A percentile compares a stretch with the other conserved stretches of the same genome.
phyloP scores from a whole-genome alignment of 2,888 invertebrate species.

The Ophraella communa region DNA sequence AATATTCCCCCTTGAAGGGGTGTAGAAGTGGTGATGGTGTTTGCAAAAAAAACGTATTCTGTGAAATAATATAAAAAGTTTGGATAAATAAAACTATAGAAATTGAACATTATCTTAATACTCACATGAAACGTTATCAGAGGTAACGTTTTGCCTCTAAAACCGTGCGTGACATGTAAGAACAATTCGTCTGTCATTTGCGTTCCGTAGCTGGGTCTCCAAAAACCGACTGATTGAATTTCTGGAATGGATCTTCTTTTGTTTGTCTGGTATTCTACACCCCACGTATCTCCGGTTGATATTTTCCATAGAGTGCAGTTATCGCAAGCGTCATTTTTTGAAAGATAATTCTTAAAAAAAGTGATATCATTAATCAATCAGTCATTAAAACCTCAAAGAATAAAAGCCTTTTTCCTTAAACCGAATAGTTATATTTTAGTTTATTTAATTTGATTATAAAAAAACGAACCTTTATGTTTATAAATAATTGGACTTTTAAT shows the following conservation, averaged over 20 bases:
- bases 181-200: constrained; percentile 74
- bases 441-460: too few species aligned
- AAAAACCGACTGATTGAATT: constrained; percentile 68
- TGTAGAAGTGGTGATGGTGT: too few species aligned
- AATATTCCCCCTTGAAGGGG: too few species aligned
- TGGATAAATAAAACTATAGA: too few species aligned
- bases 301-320: constrained; percentile 67
- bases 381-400: too few species aligned
- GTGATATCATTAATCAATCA: not conserved
- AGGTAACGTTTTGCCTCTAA: constrained; percentile 75
- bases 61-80: too few species aligned
- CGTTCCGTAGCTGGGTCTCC: constrained; percentile 76
- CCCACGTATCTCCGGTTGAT: constrained; percentile 67
- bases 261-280: constrained; percentile 53
- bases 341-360: constrained; percentile 53
- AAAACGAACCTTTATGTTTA: too few species aligned
- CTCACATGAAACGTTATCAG: constrained; percentile 81
- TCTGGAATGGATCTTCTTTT: constrained; percentile 4
- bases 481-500: too few species aligned
- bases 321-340: constrained; percentile 59
- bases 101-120: constrained; percentile 25
- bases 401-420: too few species aligned
- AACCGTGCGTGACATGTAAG: constrained; percentile 80
- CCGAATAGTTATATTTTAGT: too few species aligned
- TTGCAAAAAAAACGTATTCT: too few species aligned